phyloP scores from a whole-genome alignment of 2,888 invertebrate genomes.

The Melanostoma mellinum region DNA sequence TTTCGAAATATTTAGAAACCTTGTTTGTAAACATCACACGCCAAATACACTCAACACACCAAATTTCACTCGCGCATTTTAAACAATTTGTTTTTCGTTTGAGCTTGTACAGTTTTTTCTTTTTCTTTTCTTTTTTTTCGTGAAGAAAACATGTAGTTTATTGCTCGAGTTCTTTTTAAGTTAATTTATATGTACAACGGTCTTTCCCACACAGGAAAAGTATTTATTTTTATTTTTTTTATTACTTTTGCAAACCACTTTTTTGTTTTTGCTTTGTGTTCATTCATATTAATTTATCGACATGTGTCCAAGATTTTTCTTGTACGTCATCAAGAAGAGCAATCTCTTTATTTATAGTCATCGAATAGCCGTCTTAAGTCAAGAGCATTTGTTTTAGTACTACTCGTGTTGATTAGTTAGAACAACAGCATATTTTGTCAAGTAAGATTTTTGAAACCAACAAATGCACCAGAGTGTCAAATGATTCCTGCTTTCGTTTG shows the following conservation, averaged over 20 bases:
- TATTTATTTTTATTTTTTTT: constrained; percentile 17
- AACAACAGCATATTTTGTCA: too few species aligned
- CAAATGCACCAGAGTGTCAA: too few species aligned
- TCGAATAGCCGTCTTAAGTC: not conserved
- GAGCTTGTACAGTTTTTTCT: constrained; percentile 36
- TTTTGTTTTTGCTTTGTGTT: constrained; percentile 21
- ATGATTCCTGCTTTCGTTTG: too few species aligned
- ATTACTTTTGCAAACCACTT: constrained; percentile 12
- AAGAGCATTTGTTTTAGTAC: not conserved
- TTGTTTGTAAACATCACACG: constrained; percentile 62
- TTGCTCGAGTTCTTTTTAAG: constrained; percentile 23
- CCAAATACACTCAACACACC: constrained; percentile 55
- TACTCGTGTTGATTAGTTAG: too few species aligned
- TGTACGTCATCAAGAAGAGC: constrained; percentile 32
- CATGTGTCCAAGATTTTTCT: not conserved
- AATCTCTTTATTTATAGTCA: not conserved
- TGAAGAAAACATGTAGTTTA: constrained; percentile 21
- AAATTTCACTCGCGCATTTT: constrained; percentile 63
- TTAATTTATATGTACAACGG: constrained; percentile 17
- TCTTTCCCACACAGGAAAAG: constrained; percentile 1
- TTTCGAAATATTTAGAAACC: constrained; percentile 2
- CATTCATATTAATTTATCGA: constrained; percentile 47
- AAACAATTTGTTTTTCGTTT: constrained; percentile 3
- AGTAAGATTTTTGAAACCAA: too few species aligned
- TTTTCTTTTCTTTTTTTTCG: constrained; percentile 2